Evolutionary conservation across 2,797 vertebrate genomes (phyloP).

Genomic region (Chelon labrosus): DNA sequence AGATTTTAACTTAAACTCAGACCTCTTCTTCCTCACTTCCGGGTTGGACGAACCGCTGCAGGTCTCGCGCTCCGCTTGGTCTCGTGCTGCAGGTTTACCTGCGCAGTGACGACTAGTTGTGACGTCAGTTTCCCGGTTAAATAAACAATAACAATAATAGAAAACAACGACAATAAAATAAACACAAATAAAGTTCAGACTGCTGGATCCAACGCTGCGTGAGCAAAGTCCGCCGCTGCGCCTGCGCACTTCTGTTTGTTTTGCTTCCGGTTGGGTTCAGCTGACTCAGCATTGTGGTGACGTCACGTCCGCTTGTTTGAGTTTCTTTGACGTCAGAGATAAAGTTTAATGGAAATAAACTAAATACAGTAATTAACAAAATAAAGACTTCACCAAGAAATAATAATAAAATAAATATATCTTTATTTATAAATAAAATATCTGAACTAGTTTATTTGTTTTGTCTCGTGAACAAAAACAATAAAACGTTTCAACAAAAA

Average conservation of each 20-base stretch:
- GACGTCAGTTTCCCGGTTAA: neutral
- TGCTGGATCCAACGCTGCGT: neutral
- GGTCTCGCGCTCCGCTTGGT: slow-evolving; percentile 15
- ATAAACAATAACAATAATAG: neutral
- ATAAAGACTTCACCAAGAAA: no score
- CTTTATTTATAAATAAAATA: no score
- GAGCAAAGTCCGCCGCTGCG: neutral
- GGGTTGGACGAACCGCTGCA: neutral
- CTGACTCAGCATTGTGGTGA: slow-evolving; percentile 50
- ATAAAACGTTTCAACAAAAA: no score
- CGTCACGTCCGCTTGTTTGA: no score
- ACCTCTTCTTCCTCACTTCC: slow-evolving; percentile 44
- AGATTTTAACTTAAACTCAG: neutral
- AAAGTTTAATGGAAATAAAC: no score
- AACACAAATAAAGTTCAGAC: neutral
- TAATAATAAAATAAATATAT: no score
- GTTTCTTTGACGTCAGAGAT: no score
- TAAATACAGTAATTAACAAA: no score
- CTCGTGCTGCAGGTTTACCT: slow-evolving; percentile 1
- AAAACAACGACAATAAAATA: neutral
- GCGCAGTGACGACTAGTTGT: neutral
- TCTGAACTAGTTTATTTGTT: no score
- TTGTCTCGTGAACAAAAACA: no score
- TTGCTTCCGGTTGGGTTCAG: slow-evolving; percentile 49
- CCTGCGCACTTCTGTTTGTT: slow-evolving; percentile 32